Evolutionary conservation across 2,113 vertebrate species (phyloP).

Genomic region (Merops nubicus): DNA sequence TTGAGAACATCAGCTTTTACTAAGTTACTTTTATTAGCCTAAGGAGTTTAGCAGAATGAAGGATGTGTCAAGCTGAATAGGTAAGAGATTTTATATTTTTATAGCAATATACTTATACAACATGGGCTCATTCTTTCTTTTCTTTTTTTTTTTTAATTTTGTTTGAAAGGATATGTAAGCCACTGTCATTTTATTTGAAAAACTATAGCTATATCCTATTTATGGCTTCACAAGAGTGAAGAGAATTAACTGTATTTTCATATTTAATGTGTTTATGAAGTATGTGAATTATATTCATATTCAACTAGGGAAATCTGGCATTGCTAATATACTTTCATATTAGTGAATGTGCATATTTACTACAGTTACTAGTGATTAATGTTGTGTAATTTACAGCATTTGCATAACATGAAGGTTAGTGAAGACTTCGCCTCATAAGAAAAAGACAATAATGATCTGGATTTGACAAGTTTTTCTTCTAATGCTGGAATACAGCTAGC

Average conservation of each 20-base stretch:
- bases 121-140: not conserved
- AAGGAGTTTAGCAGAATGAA: slow-evolving; percentile 59
- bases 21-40: slow-evolving; percentile 62
- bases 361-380: not conserved
- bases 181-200: not conserved
- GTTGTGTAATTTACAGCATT: not conserved
- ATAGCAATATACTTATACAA: not conserved
- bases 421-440: not conserved
- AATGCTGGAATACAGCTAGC: not conserved
- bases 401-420: not conserved
- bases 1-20: slow-evolving; percentile 45
- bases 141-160: too few species aligned
- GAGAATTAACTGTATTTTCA: not conserved
- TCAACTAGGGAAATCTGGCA: not conserved
- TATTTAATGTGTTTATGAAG: not conserved
- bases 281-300: not conserved
- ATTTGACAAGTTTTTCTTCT: not conserved
- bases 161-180: not conserved
- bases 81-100: slow-evolving; percentile 65
- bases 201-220: not conserved
- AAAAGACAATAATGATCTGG: not conserved
- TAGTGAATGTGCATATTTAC: not conserved
- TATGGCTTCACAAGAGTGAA: not conserved
- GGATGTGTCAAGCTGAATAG: slow-evolving; percentile 54
- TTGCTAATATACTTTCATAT: not conserved